Evolutionary conservation across 2,113 vertebrate genomes (phyloP).

Genomic region (Verasper variegatus): DNA sequence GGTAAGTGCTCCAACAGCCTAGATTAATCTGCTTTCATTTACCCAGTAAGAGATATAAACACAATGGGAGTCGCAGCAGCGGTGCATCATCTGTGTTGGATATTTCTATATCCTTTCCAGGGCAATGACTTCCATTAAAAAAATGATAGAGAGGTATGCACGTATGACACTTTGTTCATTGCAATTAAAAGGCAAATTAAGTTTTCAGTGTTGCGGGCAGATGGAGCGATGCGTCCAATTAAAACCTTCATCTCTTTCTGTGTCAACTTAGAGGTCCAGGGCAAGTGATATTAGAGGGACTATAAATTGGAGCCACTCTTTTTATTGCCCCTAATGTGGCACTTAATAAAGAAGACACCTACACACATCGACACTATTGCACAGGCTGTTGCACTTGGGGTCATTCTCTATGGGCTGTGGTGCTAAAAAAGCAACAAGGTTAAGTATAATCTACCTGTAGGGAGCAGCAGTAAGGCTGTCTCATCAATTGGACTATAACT

Average conservation of each 20-base stretch:
- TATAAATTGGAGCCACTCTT: constrained; percentile 26
- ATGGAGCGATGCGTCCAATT: constrained; percentile 36
- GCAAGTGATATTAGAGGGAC: constrained; percentile 10
- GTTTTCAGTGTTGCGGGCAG: constrained; percentile 16
- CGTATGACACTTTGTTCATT: constrained; percentile 6
- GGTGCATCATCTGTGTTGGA: constrained; percentile 2
- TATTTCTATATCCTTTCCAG: background rate
- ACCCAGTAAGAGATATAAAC: background rate
- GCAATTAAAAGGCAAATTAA: constrained; percentile 45
- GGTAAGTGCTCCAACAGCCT: constrained; percentile 14
- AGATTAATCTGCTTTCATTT: constrained; percentile 12
- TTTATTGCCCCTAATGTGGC: constrained; percentile 33
- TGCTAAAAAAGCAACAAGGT: background rate
- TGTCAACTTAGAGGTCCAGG: constrained; percentile 28
- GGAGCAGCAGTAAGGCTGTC: background rate
- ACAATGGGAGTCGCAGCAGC: background rate
- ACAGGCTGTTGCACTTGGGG: constrained; percentile 17
- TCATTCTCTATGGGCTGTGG: background rate
- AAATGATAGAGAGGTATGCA: background rate
- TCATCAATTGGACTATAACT: background rate
- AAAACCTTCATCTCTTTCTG: constrained; percentile 38
- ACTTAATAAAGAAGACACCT: constrained; percentile 33
- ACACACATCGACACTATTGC: constrained; percentile 14
- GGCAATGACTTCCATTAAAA: constrained; percentile 8
- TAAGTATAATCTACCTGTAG: background rate